phyloP scores from a whole-genome alignment of 2,888 invertebrate genomes.

The Chymomyza caudatula region DNA sequence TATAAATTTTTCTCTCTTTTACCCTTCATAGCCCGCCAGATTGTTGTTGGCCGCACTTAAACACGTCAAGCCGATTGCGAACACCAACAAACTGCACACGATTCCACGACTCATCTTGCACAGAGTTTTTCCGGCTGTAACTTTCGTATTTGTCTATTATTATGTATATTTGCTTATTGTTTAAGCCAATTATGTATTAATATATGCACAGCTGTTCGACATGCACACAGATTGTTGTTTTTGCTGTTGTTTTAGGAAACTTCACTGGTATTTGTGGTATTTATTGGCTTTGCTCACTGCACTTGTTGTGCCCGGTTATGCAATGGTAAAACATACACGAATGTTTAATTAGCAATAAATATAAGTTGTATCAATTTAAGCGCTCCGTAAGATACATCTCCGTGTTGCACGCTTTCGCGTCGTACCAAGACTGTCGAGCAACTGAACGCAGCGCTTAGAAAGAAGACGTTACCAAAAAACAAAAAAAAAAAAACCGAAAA shows the following conservation, averaged over 20 bases:
- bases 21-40: slow-evolving; percentile 73
- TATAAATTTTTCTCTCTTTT: slow-evolving; percentile 36
- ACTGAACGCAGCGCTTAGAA: slow-evolving; percentile 67
- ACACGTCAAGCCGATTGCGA: slow-evolving; percentile 43
- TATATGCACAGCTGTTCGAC: slow-evolving; percentile 43
- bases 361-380: neutral
- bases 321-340: slow-evolving; percentile 17
- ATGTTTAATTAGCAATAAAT: slow-evolving; percentile 20
- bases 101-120: slow-evolving; percentile 14
- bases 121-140: neutral
- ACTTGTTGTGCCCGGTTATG: slow-evolving; percentile 54
- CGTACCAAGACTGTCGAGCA: slow-evolving; percentile 73
- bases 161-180: slow-evolving; percentile 20
- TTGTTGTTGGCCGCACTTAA: slow-evolving; percentile 57
- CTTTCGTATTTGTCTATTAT: neutral
- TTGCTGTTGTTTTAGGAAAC: slow-evolving; percentile 13
- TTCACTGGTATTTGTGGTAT: neutral
- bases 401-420: slow-evolving; percentile 73
- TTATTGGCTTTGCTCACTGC: slow-evolving; percentile 29
- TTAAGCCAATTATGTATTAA: slow-evolving; percentile 56
- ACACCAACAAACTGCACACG: slow-evolving; percentile 53
- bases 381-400: slow-evolving; percentile 48
- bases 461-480: slow-evolving; percentile 68
- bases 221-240: slow-evolving; percentile 32
- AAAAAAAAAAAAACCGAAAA: slow-evolving; percentile 13